Evolutionary conservation across 1,140 invertebrate species (phyloP), one percentile per base, ranked within the genome.

Genomic region (Drosophila miranda): DNA sequence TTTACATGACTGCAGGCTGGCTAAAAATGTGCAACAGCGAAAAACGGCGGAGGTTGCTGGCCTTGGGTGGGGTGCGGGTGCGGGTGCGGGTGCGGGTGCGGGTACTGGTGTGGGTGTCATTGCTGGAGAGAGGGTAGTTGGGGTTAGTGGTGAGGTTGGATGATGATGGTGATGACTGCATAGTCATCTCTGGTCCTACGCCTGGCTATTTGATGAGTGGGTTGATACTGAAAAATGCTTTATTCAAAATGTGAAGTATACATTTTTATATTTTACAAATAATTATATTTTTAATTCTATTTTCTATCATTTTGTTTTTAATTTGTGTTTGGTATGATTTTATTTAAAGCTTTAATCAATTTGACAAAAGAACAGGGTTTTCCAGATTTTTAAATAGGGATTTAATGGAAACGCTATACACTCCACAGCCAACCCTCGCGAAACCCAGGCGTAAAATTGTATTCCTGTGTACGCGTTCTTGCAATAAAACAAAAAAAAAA

Each of bases 1-100:
- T 76, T 86, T 84, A 80, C 81, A 86, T 80, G 80, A 78, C 80
- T 80, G 81, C 77, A 84, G 80, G 81, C 80, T 86, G 80, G 78
- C 81, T 86, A 86, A 84, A 84, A 84, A 84, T 84, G 80, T 86
- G 81, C 80, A 84, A 86, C 80, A 84, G 63, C 70, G 34, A 71
- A 73, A 41, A 58, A 41, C 19, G 21, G 30, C 11, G 19, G 6
- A 41, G 9, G 45, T 43, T 49, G 56, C 30, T 46, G 48, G 66
- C 49, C 19, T 44, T 19, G 51, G 28, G 57, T 19, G 7, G 49
- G 44, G 21, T 34, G 23, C 23, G 23, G 23, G 23, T 23, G 21
- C 21, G 21, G 21, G 23, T 23, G 23, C 21, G 21, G 21, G 21
- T 23, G 21, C 23, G 23, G 23, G 23, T 16, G 16, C 16, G 16